Percentiles rank a stretch among this genome's conserved stretches.
Evolutionary conservation across 2,113 vertebrate species (phyloP).

Genomic region (Labrus mixtus): DNA sequence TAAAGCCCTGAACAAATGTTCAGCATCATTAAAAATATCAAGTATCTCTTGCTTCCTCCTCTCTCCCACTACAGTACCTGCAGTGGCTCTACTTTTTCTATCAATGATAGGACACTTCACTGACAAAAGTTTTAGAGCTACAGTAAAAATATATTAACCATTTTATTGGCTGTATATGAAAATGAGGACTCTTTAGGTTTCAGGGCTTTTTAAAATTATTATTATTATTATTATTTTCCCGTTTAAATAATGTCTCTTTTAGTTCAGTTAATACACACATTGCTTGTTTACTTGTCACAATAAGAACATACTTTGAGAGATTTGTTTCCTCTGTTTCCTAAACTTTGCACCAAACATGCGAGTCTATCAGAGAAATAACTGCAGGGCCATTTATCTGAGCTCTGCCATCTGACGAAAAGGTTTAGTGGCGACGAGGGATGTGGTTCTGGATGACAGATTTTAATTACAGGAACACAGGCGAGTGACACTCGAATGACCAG

Average conservation of each 20-base stretch:
- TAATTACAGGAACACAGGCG: slow-evolving; percentile 84
- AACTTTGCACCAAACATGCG: slow-evolving; percentile 50
- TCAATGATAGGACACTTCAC: slow-evolving; percentile 45
- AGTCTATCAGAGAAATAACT: slow-evolving; percentile 61
- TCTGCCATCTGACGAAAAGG: slow-evolving; percentile 82
- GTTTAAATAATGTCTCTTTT: slow-evolving; percentile 8
- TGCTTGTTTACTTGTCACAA: slow-evolving; percentile 3
- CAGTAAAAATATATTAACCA: slow-evolving; percentile 9
- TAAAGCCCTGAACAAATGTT: slow-evolving; percentile 74
- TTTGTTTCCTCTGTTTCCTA: slow-evolving; percentile 32
- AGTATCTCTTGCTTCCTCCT: slow-evolving; percentile 64
- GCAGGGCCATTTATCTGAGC: slow-evolving; percentile 80
- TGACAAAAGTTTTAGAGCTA: slow-evolving; percentile 22
- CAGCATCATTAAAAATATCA: slow-evolving; percentile 79
- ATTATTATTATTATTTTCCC: neutral
- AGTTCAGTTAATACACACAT: slow-evolving; percentile 4
- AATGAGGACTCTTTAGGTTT: slow-evolving; percentile 4
- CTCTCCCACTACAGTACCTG: slow-evolving; percentile 37
- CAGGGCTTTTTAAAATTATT: slow-evolving; percentile 13
- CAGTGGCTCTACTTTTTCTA: slow-evolving; percentile 35
- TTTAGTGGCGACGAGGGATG: slow-evolving; percentile 79
- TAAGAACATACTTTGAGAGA: slow-evolving; percentile 1
- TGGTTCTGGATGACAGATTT: slow-evolving; percentile 86
- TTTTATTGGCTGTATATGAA: slow-evolving; percentile 11
- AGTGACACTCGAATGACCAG: slow-evolving; percentile 84